Evolutionary conservation across 1,140 invertebrate genomes (phyloP).

Genomic region (Nomia melanderi): DNA sequence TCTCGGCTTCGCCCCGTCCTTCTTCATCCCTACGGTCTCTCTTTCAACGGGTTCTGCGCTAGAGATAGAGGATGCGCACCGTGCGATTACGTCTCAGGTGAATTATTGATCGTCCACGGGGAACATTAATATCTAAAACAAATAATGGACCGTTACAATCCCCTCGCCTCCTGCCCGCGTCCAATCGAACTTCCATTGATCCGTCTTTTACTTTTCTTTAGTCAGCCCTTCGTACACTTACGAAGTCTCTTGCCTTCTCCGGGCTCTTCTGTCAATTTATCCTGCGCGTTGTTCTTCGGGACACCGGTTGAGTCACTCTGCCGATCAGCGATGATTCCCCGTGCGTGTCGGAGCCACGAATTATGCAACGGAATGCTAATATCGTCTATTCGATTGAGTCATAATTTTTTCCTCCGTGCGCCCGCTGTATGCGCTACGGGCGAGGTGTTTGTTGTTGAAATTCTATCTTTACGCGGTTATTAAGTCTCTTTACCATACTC

Average conservation of each 20-base stretch:
- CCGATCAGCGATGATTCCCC: not conserved
- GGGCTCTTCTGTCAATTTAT: not conserved
- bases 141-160: conserved; percentile 64
- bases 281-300: not conserved
- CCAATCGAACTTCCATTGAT: conserved; percentile 30
- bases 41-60: conserved; percentile 42
- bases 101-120: conserved; percentile 73
- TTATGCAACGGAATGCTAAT: not conserved
- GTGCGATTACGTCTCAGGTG: conserved; percentile 71
- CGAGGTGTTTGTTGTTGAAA: conserved; percentile 22
- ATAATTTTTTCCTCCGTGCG: not conserved
- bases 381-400: not conserved
- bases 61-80: conserved; percentile 64
- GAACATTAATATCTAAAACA: conserved; percentile 75
- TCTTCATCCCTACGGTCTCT: conserved; percentile 4
- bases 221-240: not conserved
- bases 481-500: conserved; percentile 24
- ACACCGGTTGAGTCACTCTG: not conserved
- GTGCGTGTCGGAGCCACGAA: not conserved
- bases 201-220: not conserved
- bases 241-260: not conserved
- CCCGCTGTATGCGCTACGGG: not conserved
- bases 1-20: conserved; percentile 33
- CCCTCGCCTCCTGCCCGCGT: not conserved
- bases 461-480: conserved; percentile 24